These are phyloP conservation scores for Sphaerodactylus townsendi DNA, from an alignment of 2,113 vertebrate genomes.

Conservation along the genomic window DNA sequence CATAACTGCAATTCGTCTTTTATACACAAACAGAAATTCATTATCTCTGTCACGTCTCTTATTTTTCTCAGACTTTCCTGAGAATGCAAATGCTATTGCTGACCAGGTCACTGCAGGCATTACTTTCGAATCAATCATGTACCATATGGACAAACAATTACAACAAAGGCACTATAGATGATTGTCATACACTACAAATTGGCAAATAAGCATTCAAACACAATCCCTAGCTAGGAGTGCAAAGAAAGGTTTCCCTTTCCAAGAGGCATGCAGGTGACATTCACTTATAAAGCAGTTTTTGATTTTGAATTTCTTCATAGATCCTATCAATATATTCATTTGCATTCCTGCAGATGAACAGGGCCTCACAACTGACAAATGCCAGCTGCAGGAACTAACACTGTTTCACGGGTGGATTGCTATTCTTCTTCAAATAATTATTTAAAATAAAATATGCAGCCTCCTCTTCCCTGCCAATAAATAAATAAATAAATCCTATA, in stretches of 20 bases:
- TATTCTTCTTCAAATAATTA: not conserved
- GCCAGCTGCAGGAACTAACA: not conserved
- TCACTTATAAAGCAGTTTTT: constrained; percentile 3
- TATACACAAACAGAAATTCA: no score
- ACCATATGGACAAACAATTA: no score
- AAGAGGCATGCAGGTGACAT: not conserved
- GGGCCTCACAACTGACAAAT: constrained; percentile 27
- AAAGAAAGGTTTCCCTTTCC: constrained; percentile 13
- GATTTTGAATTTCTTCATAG: not conserved
- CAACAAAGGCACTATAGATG: not conserved
- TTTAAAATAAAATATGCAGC: not conserved
- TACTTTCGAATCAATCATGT: no score
- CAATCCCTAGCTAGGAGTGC: not conserved
- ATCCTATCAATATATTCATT: constrained; percentile 3
- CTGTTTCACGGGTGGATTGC: not conserved
- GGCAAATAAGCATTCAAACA: not conserved
- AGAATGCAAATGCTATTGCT: no score
- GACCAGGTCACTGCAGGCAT: no score
- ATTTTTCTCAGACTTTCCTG: no score
- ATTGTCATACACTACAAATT: not conserved
- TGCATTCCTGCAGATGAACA: not conserved
- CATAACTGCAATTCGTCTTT: no score
- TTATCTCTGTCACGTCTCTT: no score
- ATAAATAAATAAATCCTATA: no score
- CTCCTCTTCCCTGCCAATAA: not conserved